Conservation (phyloP, 2,113 vertebrate species). For the Tenrec ecaudatus region DNA sequence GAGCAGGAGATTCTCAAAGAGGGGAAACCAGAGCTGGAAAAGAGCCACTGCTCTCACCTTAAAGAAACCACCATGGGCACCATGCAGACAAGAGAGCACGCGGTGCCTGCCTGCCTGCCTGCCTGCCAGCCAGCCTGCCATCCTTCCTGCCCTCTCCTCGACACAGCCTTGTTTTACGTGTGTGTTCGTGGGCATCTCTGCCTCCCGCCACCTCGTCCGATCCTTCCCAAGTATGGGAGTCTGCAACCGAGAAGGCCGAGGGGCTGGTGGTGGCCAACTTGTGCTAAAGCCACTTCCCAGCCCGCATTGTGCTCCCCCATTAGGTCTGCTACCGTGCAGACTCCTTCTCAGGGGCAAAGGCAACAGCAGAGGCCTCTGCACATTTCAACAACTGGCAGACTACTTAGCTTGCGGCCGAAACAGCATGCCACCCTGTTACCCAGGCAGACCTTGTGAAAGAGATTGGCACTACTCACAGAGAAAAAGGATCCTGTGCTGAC, state of each 20-base stretch:
- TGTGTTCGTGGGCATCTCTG: neutral
- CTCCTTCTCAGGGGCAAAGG: neutral
- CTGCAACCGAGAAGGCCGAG: neutral
- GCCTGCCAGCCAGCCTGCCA: no score
- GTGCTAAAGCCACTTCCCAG: neutral
- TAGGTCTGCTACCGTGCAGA: neutral
- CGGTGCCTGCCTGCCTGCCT: neutral
- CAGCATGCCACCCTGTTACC: neutral
- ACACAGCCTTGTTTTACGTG: neutral
- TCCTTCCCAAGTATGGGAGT: neutral
- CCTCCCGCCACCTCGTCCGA: neutral
- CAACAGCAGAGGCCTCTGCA: neutral
- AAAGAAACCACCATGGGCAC: rapidly evolving
- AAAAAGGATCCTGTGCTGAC: neutral
- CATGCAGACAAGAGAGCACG: no score
- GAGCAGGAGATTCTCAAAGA: neutral
- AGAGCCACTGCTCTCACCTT: neutral
- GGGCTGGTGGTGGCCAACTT: neutral
- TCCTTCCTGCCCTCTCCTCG: no score
- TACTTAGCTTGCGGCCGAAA: conserved; percentile 17
- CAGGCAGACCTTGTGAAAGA: conserved; percentile 36
- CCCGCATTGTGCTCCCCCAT: neutral
- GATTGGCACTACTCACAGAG: neutral
- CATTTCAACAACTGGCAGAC: conserved; percentile 45
- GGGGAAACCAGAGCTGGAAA: neutral